phyloP scores from a whole-genome alignment of 2,797 vertebrate species.

The Phoxinus dragarum region DNA sequence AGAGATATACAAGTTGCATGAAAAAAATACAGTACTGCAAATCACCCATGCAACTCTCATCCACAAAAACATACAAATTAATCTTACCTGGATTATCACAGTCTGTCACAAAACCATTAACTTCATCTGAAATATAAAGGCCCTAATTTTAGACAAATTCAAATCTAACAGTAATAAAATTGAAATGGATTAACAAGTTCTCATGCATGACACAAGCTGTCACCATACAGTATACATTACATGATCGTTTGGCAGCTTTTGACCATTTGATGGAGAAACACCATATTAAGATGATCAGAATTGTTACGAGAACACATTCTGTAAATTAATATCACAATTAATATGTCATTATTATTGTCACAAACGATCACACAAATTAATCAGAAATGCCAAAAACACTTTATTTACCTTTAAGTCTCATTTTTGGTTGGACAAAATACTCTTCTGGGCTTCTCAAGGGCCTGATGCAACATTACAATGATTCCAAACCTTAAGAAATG shows the following conservation, averaged over 20 bases:
- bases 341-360: neutral
- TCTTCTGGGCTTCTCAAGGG: neutral
- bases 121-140: constrained; percentile 34
- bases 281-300: constrained; percentile 61
- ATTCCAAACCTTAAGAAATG: neutral
- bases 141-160: neutral
- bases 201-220: constrained; percentile 14
- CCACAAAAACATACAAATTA: neutral
- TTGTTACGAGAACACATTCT: constrained; percentile 59
- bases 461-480: neutral
- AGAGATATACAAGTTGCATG: neutral
- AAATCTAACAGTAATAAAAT: neutral
- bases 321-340: constrained; percentile 33
- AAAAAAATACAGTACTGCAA: neutral
- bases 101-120: neutral
- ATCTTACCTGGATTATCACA: constrained; percentile 46
- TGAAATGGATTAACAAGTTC: neutral
- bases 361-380: neutral
- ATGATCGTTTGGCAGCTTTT: constrained; percentile 36
- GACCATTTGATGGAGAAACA: constrained; percentile 40
- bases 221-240: constrained; percentile 36
- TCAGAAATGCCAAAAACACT: neutral
- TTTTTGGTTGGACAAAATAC: constrained; percentile 47
- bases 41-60: neutral
- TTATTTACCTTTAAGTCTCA: constrained; percentile 72